Conservation (phyloP, 2,113 vertebrate species). For the Taurulus bubalis region DNA sequence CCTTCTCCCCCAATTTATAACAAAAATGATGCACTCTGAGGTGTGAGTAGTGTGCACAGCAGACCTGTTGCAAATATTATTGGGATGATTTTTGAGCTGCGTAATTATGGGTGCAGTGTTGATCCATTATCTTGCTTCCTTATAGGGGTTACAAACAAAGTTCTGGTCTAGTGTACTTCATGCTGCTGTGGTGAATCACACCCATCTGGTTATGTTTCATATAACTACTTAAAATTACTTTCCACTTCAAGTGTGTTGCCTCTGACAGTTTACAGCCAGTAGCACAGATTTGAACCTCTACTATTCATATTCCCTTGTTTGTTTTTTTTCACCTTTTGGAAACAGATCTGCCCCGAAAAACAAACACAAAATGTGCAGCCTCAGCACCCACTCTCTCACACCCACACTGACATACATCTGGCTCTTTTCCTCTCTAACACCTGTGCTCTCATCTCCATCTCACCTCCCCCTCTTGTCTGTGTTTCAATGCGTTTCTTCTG, state of each 20-base stretch:
- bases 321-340: conserved; percentile 2
- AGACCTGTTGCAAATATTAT: conserved; percentile 24
- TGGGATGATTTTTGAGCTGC: neutral
- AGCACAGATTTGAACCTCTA: conserved; percentile 16
- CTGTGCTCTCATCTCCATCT: conserved; percentile 36
- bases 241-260: conserved; percentile 4
- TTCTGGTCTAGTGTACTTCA: neutral
- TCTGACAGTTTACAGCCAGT: neutral
- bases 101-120: neutral
- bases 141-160: neutral
- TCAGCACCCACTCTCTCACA: conserved; percentile 5
- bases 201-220: conserved; percentile 6
- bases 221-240: conserved; percentile 9
- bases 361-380: conserved; percentile 17
- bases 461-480: conserved; percentile 38
- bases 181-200: conserved; percentile 25
- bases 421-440: conserved; percentile 49
- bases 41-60: conserved; percentile 23
- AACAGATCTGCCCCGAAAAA: conserved; percentile 24
- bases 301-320: conserved; percentile 11
- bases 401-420: conserved; percentile 43
- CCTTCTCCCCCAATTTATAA: no score
- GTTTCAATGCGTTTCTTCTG: conserved; percentile 28
- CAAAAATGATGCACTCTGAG: neutral
- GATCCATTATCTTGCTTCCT: neutral